These are phyloP conservation scores for Parnassius orleans DNA, from an alignment of 2,888 invertebrate genomes.

Conservation along the genomic window DNA sequence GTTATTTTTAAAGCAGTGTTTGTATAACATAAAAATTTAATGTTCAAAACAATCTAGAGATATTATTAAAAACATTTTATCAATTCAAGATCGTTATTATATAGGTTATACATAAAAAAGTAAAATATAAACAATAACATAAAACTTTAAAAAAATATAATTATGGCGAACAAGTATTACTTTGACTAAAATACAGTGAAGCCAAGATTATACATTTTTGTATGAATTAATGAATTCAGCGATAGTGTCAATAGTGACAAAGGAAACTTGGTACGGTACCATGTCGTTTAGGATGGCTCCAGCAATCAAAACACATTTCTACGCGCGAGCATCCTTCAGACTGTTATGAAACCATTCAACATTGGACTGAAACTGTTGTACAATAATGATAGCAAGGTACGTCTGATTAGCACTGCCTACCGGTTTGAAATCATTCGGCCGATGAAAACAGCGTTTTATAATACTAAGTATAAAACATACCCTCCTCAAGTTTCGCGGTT, in stretches of 20 bases:
- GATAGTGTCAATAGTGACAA: not conserved
- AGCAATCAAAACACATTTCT: slow-evolving; percentile 59
- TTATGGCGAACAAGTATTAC: no score
- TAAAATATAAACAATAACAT: no score
- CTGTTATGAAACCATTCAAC: slow-evolving; percentile 41
- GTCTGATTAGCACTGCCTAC: slow-evolving; percentile 9
- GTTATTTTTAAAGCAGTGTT: no score
- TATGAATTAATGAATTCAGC: no score
- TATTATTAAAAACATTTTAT: no score
- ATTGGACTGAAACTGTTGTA: slow-evolving; percentile 35
- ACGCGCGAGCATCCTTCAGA: slow-evolving; percentile 39
- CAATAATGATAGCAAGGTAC: slow-evolving; percentile 31
- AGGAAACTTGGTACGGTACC: slow-evolving; percentile 32
- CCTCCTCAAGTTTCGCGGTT: slow-evolving; percentile 6
- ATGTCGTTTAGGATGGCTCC: slow-evolving; percentile 41
- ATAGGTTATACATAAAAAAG: no score
- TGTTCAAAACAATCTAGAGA: no score
- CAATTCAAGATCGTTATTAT: no score
- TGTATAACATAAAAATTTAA: no score
- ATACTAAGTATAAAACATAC: slow-evolving; percentile 6
- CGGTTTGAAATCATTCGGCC: slow-evolving; percentile 28
- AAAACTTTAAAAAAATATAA: no score
- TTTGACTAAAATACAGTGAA: no score
- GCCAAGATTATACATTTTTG: no score
- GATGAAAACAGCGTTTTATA: slow-evolving; percentile 18